phyloP scores from a whole-genome alignment of 2,888 invertebrate genomes.

The Vesta saturnalis region DNA sequence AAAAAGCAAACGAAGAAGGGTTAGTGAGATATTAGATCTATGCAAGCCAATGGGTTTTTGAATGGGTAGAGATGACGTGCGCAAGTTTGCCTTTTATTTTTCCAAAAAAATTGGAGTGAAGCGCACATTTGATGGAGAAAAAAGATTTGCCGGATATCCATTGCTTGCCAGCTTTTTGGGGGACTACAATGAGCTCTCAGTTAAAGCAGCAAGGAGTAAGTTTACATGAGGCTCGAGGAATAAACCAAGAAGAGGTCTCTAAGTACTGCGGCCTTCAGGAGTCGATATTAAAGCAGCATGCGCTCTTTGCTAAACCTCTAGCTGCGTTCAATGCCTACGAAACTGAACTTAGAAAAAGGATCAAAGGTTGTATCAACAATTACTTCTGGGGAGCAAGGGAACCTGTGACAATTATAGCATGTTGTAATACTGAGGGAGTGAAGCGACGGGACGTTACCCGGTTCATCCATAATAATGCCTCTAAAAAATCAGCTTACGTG shows the following conservation, averaged over 20 bases:
- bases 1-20: background rate
- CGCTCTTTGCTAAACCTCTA: background rate
- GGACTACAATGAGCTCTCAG: background rate
- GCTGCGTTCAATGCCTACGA: background rate
- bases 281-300: background rate
- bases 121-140: background rate
- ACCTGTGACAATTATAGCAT: background rate
- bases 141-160: background rate
- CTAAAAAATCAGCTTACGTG: background rate
- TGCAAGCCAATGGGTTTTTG: background rate
- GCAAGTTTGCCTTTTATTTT: background rate
- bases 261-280: background rate
- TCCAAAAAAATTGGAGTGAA: background rate
- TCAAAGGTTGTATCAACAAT: background rate
- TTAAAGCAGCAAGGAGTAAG: background rate
- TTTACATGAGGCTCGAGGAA: background rate
- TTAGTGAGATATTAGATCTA: background rate
- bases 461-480: constrained; percentile 1
- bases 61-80: background rate
- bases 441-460: background rate
- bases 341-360: background rate
- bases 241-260: background rate
- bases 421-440: background rate
- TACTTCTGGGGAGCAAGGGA: background rate
- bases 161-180: background rate